These are phyloP conservation scores for Tragelaphus scriptus DNA, from an alignment of 2,113 vertebrate genomes.

Conservation along the genomic window DNA sequence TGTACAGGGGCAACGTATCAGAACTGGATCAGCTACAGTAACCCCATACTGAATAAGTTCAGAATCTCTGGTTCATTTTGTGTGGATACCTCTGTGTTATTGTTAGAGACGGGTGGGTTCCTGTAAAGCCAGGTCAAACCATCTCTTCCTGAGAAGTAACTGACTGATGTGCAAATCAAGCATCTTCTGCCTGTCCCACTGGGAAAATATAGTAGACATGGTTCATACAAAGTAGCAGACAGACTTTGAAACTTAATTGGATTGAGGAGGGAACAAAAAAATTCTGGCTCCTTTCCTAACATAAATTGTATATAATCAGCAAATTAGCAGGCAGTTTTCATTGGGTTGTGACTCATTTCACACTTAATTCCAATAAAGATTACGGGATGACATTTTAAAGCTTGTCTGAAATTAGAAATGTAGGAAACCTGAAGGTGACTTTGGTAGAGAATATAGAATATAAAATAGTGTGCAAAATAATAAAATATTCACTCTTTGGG, in stretches of 20 bases:
- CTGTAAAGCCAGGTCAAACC: not conserved
- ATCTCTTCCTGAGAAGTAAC: not conserved
- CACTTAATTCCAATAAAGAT: constrained; percentile 20
- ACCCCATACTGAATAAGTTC: not conserved
- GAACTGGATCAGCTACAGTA: not conserved
- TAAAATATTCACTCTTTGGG: not conserved
- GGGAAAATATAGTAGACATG: not conserved
- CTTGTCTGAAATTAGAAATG: constrained; percentile 41
- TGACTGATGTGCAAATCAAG: not conserved
- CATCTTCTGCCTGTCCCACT: not conserved
- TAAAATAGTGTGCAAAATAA: not conserved
- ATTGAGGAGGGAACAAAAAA: not conserved
- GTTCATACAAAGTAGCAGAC: not conserved
- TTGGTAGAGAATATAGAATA: not conserved
- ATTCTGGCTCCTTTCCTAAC: not conserved
- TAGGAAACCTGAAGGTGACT: constrained; percentile 21
- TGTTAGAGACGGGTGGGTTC: not conserved
- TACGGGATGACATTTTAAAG: constrained; percentile 16
- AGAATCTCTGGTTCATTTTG: not conserved
- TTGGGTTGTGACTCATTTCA: constrained; percentile 44
- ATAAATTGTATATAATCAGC: not conserved
- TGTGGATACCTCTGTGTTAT: not conserved
- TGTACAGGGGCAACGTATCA: not conserved
- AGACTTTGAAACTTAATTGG: not conserved
- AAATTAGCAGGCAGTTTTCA: constrained; percentile 3